Conservation (phyloP, 2,888 invertebrate genomes). For the Tiliacea aurago region DNA sequence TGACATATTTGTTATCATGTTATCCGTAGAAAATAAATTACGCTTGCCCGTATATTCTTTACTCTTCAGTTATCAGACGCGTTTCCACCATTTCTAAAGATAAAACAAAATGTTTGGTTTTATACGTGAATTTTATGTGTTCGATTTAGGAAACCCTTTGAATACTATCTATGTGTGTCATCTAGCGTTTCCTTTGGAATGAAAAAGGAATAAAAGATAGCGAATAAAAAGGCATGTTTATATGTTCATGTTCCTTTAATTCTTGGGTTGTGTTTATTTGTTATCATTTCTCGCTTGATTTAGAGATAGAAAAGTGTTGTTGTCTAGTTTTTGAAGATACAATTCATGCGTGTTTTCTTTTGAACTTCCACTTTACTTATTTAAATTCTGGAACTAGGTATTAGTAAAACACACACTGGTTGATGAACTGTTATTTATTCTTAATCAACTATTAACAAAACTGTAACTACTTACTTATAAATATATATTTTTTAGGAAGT, state of each 20-base stretch:
- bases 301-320: background rate
- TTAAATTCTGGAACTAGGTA: background rate
- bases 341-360: background rate
- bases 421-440: background rate
- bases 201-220: constrained; percentile 60
- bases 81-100: constrained; percentile 44
- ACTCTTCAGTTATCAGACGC: constrained; percentile 22
- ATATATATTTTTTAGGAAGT: too few species aligned
- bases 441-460: too few species aligned
- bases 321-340: background rate
- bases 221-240: constrained; percentile 49
- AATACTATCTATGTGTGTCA: constrained; percentile 64
- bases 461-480: too few species aligned
- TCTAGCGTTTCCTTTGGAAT: constrained; percentile 56
- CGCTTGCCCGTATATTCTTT: constrained; percentile 5
- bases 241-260: constrained; percentile 52
- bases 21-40: background rate
- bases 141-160: constrained; percentile 60
- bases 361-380: background rate
- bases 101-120: constrained; percentile 61
- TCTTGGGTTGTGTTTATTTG: constrained; percentile 51
- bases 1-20: too few species aligned
- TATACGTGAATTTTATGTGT: constrained; percentile 60
- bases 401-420: background rate
- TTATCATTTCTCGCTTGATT: constrained; percentile 36